Evolutionary conservation across 92 coral and sea anemone species (phyloP).

Genomic region (Desmophyllum pertusum): DNA sequence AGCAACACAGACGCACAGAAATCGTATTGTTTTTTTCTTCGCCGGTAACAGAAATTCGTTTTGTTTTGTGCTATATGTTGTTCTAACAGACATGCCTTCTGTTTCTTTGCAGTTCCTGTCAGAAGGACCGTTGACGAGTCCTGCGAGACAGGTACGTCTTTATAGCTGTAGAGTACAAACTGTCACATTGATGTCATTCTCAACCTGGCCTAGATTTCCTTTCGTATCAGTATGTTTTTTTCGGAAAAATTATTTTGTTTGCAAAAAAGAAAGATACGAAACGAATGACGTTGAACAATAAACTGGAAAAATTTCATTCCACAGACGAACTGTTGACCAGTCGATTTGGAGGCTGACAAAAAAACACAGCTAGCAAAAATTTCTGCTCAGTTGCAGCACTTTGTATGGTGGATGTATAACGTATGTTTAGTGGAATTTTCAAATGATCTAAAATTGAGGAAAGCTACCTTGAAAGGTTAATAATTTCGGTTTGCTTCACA

Average conservation of each 20-base stretch:
- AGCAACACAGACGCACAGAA: neutral
- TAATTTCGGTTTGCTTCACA: conserved; percentile 20
- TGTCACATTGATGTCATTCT: neutral
- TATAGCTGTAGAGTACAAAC: neutral
- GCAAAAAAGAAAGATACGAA: neutral
- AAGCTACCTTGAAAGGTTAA: neutral
- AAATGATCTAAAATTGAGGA: neutral
- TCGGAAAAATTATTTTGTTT: neutral
- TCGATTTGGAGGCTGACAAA: neutral
- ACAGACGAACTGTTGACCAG: neutral
- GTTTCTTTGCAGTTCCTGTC: conserved; percentile 44
- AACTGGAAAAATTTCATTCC: neutral
- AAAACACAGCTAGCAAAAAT: no score
- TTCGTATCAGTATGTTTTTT: neutral
- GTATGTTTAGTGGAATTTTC: neutral
- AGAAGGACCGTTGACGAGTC: conserved; percentile 17
- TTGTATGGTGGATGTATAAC: neutral
- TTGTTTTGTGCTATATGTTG: neutral
- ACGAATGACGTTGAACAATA: neutral
- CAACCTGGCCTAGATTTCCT: neutral
- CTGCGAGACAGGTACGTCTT: conserved; percentile 30
- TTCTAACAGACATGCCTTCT: neutral
- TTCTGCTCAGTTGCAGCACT: neutral
- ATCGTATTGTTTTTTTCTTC: neutral
- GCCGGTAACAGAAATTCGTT: neutral